Evolutionary conservation across 1,140 invertebrate species (phyloP).

Genomic region (Drepana arcuata): DNA sequence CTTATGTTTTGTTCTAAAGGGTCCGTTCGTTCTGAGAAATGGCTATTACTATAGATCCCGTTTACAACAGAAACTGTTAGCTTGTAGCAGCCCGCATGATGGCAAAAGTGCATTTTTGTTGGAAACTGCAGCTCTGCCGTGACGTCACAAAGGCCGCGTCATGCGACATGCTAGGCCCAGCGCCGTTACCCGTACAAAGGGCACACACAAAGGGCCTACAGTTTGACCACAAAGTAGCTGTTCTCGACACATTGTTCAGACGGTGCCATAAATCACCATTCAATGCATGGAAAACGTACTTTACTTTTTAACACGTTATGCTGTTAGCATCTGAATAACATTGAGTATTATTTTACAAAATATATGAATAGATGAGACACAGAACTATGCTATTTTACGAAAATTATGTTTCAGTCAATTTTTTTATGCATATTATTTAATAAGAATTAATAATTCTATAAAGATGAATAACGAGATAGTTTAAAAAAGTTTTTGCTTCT

Average conservation of each 20-base stretch:
- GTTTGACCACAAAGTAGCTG: constrained; percentile 56
- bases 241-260: constrained; percentile 32
- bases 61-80: constrained; percentile 63
- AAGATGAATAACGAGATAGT: too few species aligned
- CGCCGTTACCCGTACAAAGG: constrained; percentile 57
- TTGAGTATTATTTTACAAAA: too few species aligned
- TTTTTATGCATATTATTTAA: too few species aligned
- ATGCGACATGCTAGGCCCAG: constrained; percentile 21
- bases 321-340: too few species aligned
- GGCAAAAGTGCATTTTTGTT: constrained; percentile 60
- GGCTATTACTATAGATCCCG: constrained; percentile 43
- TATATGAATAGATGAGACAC: too few species aligned
- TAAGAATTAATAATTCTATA: too few species aligned
- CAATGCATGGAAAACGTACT: neutral
- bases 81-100: constrained; percentile 38
- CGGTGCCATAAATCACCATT: constrained; percentile 35
- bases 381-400: too few species aligned
- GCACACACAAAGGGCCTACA: constrained; percentile 35
- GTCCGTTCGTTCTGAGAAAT: constrained; percentile 46
- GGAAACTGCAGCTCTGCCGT: constrained; percentile 31
- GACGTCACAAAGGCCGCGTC: constrained; percentile 52
- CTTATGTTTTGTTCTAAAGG: constrained; percentile 33
- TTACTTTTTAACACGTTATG: too few species aligned
- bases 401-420: too few species aligned
- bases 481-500: too few species aligned